Base-by-base conservation (phyloP, 2,888 invertebrate genomes). In the Hemicrepidius hirtus region DNA sequence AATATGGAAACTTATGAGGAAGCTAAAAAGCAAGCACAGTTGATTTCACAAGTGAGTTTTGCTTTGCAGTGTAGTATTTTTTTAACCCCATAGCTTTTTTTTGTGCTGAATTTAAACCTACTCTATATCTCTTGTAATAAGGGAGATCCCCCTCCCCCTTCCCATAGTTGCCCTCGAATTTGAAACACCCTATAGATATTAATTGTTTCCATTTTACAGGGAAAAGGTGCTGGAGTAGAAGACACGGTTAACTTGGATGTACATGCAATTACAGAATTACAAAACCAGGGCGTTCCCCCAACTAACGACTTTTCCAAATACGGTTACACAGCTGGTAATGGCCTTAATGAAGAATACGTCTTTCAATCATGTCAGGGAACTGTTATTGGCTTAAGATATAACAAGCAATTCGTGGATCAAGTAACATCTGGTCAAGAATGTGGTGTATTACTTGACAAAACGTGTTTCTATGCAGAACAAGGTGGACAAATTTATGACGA, bases 401-500 rank as follows among this genome's bases (percentile, higher is more conserved):
- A 93, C 69, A 96, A 96, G 83, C 87, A 92, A 83, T 99, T 99
- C 88, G 96, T 98, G 0, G 89, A 95, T 75, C 89, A 92, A 84
- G 94, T 97, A 7, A 87, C 85, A 35, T 92, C 95, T 28, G 97
- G 97, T 0, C 93, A 96, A 82, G 95, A 97, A 85, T 97, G 97
- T 85, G 98, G 97, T 16, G 87, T 99, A 67, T 88, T 99, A 76
- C 88, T 99, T 72, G 96, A 99, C 85, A 91, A 89, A 81, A 99
- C 99, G 0, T 94, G 91, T 85, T 99, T 99, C 87, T 99, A 99
- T 87, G 98, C 99, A 0, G 99, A 99, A 87, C 97, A 98, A 87
- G 99, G 99, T 75, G 99, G 99, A 12, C 99, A 99, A 88, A 98
- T 97, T 81, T 98, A 92, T 85, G 99, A 99, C 85, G 95, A 96